Base-by-base conservation (phyloP, 30 jellyfish, hydroid and myxozoan species). In the Turritopsis dohrnii region DNA sequence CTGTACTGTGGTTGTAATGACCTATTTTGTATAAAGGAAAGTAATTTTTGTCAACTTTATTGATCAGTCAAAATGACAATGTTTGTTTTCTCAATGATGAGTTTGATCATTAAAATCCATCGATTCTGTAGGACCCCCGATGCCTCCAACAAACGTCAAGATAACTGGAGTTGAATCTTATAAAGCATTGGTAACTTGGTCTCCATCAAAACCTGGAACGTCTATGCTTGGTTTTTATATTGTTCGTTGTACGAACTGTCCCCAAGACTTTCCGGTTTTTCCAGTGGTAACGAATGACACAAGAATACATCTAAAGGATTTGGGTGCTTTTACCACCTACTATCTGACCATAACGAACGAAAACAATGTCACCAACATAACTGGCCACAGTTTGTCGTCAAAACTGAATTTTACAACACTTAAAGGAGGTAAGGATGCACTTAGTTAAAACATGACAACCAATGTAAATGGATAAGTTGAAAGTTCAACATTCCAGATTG, bases 361-460 rank as follows among this genome's bases (percentile, higher is more conserved):
- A 18, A 91, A 91, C 66, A 84, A 87, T 29, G 96, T 87, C 79
- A 91, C 97, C 24, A 74, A 22, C 8, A 86, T 88, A 23, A 87
- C 90, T 87, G 96, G 89, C 18, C 16, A 24, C 71, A 54, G 21
- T 7, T 13, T 4, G 7, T 7, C 27, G 1, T 73, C 27, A 16
- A 52, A 22, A 29, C 8, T 52, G 29, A 30, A 75, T 66, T 91
- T 91, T 85, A 84, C 24, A 25, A 91, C 97, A 0, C 26, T 18
- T 1, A 52, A 87, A 79, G 97, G 97, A 74, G 89, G 97, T 91
- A 75, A 74, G 96, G 81, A 29, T 24, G 24, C 18, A 72, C 21
- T 19, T n/a, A n/a, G n/a, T n/a, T n/a, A n/a, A n/a, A n/a, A n/a
- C n/a, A 41, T 5, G 13, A 41, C 60, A 41, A 3, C 13, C 60